Conservation (phyloP, 2,797 vertebrate genomes). For the Alauda arvensis region DNA sequence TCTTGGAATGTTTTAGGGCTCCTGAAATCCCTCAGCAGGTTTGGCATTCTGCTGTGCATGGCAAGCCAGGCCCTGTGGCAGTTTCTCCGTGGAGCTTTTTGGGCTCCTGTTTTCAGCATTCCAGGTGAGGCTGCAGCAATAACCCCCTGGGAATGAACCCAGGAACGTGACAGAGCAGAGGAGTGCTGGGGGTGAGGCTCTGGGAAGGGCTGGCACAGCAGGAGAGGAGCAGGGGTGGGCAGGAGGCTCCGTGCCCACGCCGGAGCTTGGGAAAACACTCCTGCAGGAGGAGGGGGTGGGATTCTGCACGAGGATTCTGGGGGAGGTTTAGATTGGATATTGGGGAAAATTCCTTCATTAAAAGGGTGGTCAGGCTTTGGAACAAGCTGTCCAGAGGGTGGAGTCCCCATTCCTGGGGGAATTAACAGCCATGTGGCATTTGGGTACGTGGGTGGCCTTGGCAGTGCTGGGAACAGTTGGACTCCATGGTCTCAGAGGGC, state of each 20-base stretch:
- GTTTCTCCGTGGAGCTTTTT: neutral
- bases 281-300: neutral
- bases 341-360: neutral
- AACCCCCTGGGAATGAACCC: neutral
- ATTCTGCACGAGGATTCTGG: neutral
- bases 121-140: neutral
- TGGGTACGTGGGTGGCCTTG: neutral
- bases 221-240: neutral
- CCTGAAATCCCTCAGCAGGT: neutral
- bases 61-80: neutral
- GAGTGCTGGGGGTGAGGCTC: neutral
- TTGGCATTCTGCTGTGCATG: accelerated
- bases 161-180: neutral
- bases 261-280: neutral
- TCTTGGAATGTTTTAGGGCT: accelerated
- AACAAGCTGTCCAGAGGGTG: neutral
- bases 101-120: neutral
- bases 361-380: neutral
- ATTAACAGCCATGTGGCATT: neutral
- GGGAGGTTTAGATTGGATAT: neutral
- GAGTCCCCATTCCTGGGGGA: neutral
- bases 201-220: neutral
- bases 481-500: neutral
- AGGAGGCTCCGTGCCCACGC: neutral
- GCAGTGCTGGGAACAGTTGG: neutral